phyloP scores from a whole-genome alignment of 2,797 vertebrate species.

The Eidolon dupreanum region DNA sequence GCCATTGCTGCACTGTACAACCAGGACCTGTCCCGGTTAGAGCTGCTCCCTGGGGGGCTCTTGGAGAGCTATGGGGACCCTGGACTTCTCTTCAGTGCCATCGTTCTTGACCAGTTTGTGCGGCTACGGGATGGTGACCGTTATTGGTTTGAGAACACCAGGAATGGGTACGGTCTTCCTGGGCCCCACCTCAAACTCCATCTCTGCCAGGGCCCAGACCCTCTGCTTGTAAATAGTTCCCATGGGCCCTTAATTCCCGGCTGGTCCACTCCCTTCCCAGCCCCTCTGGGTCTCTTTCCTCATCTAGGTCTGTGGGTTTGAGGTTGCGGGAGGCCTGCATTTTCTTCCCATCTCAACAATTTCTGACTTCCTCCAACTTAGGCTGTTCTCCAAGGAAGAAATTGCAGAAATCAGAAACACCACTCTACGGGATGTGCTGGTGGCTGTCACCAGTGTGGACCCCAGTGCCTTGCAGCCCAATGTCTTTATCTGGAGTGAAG shows the following conservation, averaged over 20 bases:
- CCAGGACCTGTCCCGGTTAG: slow-evolving; percentile 88
- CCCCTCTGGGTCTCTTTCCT: background rate
- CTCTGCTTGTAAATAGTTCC: background rate
- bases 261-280: background rate
- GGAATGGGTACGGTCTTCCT: slow-evolving; percentile 90
- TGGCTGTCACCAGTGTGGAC: slow-evolving; percentile 81
- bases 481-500: slow-evolving; percentile 90
- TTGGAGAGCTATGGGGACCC: slow-evolving; percentile 88
- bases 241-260: background rate
- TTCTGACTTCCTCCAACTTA: slow-evolving; percentile 72
- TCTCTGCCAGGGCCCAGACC: background rate
- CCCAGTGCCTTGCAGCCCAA: slow-evolving; percentile 84
- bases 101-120: slow-evolving; percentile 94
- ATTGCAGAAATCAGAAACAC: slow-evolving; percentile 85
- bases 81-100: slow-evolving; percentile 90
- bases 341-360: background rate
- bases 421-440: slow-evolving; percentile 88
- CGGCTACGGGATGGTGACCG: slow-evolving; percentile 95
- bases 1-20: slow-evolving; percentile 87
- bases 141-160: slow-evolving; percentile 98
- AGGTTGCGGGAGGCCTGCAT: background rate
- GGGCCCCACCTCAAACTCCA: background rate
- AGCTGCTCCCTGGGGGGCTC: slow-evolving; percentile 93
- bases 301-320: background rate
- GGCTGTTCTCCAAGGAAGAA: slow-evolving; percentile 92